Evolutionary conservation across 2,888 invertebrate species (phyloP), one percentile per base, ranked within the genome.

Genomic region (Drosophila borborema): DNA sequence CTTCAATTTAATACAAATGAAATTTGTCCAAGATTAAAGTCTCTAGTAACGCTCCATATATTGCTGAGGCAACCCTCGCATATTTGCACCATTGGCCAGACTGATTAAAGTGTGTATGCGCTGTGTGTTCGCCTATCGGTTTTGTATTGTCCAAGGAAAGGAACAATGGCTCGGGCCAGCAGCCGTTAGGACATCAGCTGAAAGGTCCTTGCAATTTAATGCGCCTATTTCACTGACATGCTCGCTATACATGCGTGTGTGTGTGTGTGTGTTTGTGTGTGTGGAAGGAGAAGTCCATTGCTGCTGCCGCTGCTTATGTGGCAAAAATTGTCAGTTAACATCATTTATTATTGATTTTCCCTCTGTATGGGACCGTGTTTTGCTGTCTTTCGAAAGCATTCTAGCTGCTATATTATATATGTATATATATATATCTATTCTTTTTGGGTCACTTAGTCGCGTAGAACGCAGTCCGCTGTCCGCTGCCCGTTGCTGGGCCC

Each of bases 331-430:
- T 76, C 77, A 83, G 86, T 81, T 86, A 89, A 86, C 83, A 87
- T 87, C 80, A 87, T 89, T 87, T 87, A 78, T 87, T 89, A 89
- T 87, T 85, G 86, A 87, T 87, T 87, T 87, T 86, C 54, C 55
- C 58, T 54, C 67, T 77, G 73, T 55, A 69, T 49, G 51, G 23
- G 48, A 16, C n/a, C 23, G n/a, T 40, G 40, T 54, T 56, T 51
- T 51, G 49, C 49, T 67, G 41, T 45, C 45, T 14, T 18, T 65
- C 20, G 28, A 14, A 12, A 40, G 43, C 34, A 12, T 23, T 53
- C 40, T 61, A 53, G 49, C 14, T 51, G 18, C 28, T 28, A 64
- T 59, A 28, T 9, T 54, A 36, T 48, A 54, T 23, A 31, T 8
- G 7, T 31, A 54, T 23, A 28, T 28, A 28, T 48, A 54, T 23